Conservation (phyloP, 2,888 invertebrate genomes). For the Rhingia rostrata region DNA sequence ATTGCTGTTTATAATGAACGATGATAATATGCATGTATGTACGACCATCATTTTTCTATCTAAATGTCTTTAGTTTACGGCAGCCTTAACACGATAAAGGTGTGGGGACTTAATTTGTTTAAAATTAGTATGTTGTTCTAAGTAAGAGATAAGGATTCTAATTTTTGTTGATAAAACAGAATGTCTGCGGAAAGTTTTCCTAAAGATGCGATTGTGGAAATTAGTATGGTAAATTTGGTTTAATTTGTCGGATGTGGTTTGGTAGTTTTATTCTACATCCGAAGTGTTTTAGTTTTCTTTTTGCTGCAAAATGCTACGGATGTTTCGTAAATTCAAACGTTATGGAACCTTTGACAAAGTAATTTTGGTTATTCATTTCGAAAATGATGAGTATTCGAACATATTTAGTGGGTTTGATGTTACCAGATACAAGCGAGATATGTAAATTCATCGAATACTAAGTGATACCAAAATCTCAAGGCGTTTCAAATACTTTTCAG, state of each 20-base stretch:
- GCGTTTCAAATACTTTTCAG: too few relatives aligned
- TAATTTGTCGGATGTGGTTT: background rate
- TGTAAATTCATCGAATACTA: too few relatives aligned
- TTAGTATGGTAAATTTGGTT: slow-evolving; percentile 26
- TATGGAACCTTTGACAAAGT: background rate
- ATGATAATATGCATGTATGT: slow-evolving; percentile 16
- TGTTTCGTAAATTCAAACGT: background rate
- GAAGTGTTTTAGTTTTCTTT: background rate
- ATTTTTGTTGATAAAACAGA: slow-evolving; percentile 29
- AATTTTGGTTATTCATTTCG: background rate
- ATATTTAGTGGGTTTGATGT: background rate
- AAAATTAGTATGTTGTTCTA: slow-evolving; percentile 6
- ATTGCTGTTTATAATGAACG: slow-evolving; percentile 34
- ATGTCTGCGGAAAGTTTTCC: slow-evolving; percentile 25
- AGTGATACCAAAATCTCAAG: too few relatives aligned
- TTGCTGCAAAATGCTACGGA: background rate
- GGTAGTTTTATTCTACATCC: too few relatives aligned
- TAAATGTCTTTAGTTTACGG: background rate
- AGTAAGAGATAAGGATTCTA: slow-evolving; percentile 41
- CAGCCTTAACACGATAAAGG: background rate
- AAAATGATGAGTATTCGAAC: background rate
- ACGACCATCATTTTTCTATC: background rate
- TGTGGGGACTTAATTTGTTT: background rate
- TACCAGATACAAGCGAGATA: background rate
- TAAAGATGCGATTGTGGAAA: slow-evolving; percentile 1